phyloP scores from a whole-genome alignment of 2,888 invertebrate genomes.

The Elysia crispata region DNA sequence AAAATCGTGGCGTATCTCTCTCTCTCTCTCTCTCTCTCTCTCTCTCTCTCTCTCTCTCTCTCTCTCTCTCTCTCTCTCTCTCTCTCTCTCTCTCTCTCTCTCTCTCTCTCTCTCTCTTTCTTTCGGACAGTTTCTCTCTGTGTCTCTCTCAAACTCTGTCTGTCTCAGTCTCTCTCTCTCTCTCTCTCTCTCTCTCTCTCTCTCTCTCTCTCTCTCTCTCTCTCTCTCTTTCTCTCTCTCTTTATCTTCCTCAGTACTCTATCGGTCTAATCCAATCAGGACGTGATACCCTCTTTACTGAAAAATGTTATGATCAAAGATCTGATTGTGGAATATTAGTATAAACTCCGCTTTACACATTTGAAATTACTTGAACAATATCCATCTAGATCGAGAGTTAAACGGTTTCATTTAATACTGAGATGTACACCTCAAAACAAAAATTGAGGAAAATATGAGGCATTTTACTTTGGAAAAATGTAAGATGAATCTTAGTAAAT shows the following conservation, averaged over 20 bases:
- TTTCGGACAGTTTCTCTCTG: slow-evolving; percentile 1
- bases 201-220: background rate
- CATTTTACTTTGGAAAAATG: too few species aligned
- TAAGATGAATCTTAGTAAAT: too few species aligned
- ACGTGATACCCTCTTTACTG: too few species aligned
- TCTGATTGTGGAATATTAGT: too few species aligned
- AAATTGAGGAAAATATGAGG: too few species aligned
- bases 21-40: slow-evolving; percentile 1
- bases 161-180: slow-evolving; percentile 6
- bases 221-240: background rate
- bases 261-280: too few species aligned
- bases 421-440: too few species aligned
- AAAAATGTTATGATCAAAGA: too few species aligned
- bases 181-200: slow-evolving; percentile 15
- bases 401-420: too few species aligned
- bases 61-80: slow-evolving; percentile 1
- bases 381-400: too few species aligned
- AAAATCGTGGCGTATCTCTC: background rate
- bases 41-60: slow-evolving; percentile 18
- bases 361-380: too few species aligned
- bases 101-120: slow-evolving; percentile 18
- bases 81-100: background rate
- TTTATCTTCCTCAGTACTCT: background rate
- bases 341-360: too few species aligned
- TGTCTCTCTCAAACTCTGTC: slow-evolving; percentile 10